Conservation (phyloP, 2,888 invertebrate species). For the Pogonocherus hispidulus region DNA sequence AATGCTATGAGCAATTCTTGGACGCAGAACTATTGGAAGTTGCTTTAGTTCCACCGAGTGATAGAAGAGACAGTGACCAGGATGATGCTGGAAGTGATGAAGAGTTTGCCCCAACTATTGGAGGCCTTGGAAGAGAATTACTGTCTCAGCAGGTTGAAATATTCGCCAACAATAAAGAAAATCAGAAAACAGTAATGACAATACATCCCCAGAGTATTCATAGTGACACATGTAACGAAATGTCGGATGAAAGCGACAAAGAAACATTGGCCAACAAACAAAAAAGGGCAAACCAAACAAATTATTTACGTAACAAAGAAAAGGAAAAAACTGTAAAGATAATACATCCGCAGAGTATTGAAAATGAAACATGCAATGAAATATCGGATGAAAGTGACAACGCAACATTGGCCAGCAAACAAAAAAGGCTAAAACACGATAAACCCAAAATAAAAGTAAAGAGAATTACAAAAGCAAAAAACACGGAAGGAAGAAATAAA, state of each 20-base stretch:
- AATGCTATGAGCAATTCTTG: slow-evolving; percentile 21
- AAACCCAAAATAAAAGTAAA: slow-evolving; percentile 21
- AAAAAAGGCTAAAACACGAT: slow-evolving; percentile 23
- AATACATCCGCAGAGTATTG: no score
- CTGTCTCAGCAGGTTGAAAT: slow-evolving; percentile 15
- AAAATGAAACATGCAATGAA: slow-evolving; percentile 9
- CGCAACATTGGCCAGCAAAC: slow-evolving; percentile 19
- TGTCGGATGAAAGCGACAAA: neutral
- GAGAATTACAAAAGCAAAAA: neutral
- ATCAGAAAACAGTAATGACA: no score
- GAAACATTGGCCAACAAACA: neutral
- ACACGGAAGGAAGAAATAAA: slow-evolving; percentile 3
- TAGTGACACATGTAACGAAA: no score
- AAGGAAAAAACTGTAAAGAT: no score
- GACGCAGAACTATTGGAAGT: slow-evolving; percentile 11
- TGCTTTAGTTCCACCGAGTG: slow-evolving; percentile 21
- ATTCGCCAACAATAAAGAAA: neutral
- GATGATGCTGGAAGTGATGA: neutral
- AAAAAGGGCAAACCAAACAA: neutral
- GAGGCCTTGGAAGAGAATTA: slow-evolving; percentile 30
- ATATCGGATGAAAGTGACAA: slow-evolving; percentile 24
- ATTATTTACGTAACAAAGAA: neutral
- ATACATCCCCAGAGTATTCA: no score
- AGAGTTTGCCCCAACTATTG: slow-evolving; percentile 4
- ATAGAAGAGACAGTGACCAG: slow-evolving; percentile 8